Evolutionary conservation across 1,140 invertebrate genomes (phyloP), one percentile per base, ranked within the genome.

Genomic region (Leptinotarsa texana): DNA sequence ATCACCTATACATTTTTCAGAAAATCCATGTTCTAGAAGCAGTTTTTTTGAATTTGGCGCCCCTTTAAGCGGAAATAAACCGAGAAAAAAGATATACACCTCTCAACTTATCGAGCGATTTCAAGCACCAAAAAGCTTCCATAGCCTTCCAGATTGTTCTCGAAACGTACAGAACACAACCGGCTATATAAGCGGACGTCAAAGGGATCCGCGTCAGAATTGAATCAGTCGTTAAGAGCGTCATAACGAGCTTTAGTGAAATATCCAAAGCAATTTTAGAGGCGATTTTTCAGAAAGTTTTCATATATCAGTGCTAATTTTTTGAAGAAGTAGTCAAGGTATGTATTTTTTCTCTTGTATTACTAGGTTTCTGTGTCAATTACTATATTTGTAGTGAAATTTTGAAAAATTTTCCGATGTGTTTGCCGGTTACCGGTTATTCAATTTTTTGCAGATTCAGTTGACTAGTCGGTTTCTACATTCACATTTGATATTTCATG

Each of bases 141-240:
- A 77, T 71, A 75, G 69, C 48, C 47, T 79, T 79, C 73, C 33
- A 78, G 65, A 51, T n/a, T 27, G 3, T 83, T 84, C 83, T 74
- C 65, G 83, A 84, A 80, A 72, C 47, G 78, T 83, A 83, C 75
- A 78, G 83, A 84, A 80, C 27, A 0, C 15, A 75, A 77, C 3
- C 71, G 74, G 73, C 78, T 83, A 83, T 84, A 84, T 78, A 84
- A 83, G 77, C 73, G 74, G 47, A 72, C 78, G 76, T 77, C 63
- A 77, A 73, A 65, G 69, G 61, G 66, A 63, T 63, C 21, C 61
- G 72, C 74, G 71, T 79, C 81, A 82, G 73, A 78, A 63, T 75
- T 69, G 51, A 80, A 75, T 76, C 70, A 69, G n/a, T 69, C 72
- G 57, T 62, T 62, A 66, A 17, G n/a, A 69, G 57, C 15, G 48